phyloP scores from a whole-genome alignment of 2,888 invertebrate species.

The Pharmacophagus antenor region DNA sequence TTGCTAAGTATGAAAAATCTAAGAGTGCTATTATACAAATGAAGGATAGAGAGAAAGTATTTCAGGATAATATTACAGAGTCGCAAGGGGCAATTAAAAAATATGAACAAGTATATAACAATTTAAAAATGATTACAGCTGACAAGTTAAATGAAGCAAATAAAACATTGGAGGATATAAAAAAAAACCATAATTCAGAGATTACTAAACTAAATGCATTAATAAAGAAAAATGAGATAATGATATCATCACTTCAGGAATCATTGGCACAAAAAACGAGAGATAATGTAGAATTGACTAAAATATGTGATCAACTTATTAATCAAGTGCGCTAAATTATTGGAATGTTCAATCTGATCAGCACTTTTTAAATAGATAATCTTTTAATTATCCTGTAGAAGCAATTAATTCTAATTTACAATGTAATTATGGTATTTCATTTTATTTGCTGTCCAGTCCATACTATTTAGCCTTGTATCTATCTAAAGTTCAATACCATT shows the following conservation, averaged over 20 bases:
- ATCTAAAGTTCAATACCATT: neutral
- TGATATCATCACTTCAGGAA: constrained; percentile 89
- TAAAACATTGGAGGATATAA: constrained; percentile 87
- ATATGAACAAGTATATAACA: constrained; percentile 90
- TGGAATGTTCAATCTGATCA: neutral
- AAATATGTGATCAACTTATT: constrained; percentile 96
- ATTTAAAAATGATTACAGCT: constrained; percentile 91
- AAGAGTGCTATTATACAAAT: constrained; percentile 77
- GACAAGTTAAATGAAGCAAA: constrained; percentile 87
- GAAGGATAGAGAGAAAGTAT: constrained; percentile 83
- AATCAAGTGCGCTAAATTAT: constrained; percentile 63
- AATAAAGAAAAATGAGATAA: constrained; percentile 93
- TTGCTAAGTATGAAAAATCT: constrained; percentile 83
- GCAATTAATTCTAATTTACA: neutral
- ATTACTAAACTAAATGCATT: constrained; percentile 90
- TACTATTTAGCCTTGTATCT: neutral
- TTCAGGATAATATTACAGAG: constrained; percentile 84
- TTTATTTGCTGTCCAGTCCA: neutral
- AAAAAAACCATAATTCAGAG: constrained; percentile 88
- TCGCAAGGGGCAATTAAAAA: constrained; percentile 85
- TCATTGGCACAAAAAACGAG: constrained; percentile 91
- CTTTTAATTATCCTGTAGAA: neutral
- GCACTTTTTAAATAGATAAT: neutral
- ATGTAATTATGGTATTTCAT: neutral
- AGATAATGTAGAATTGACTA: constrained; percentile 93